Base-by-base conservation (phyloP, 1,140 invertebrate genomes). In the Bathynomus jamesi region DNA sequence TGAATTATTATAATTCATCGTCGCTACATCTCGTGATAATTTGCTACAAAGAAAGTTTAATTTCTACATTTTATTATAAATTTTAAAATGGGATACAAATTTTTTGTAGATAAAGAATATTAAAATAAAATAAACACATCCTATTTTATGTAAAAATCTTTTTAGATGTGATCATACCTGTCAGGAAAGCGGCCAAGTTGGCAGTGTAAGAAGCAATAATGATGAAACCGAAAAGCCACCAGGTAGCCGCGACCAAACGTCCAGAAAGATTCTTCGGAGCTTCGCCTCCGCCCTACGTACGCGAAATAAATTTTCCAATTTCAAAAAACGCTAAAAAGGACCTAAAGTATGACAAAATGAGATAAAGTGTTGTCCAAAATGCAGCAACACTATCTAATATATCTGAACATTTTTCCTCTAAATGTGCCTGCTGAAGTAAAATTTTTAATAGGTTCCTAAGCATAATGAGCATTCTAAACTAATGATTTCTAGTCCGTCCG, bases 161-260 rank as follows among this genome's bases (percentile, higher is more conserved):
- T n/a, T n/a, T n/a, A n/a, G n/a, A n/a, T n/a, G n/a, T n/a, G n/a
- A n/a, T n/a, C n/a, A 10, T 11, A 78, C 77, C 77, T 25, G 78
- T 79, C n/a, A 86, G 77, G 76, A 85, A 85, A 8, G 95, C 95
- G 29, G 96, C 95, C 78, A 98, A 86, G 83, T 98, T 98, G 7
- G 96, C 96, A 0, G 96, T 98, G 82, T 98, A 98, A 0, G 94
- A 96, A n/a, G 95, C 95, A 79, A 98, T 97, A 62, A 98, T 95
- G 79, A 98, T 96, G 82, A 98, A 98, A 3, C 94, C 94, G 83
- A 98, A 98, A 3, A 98, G 83, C 96, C 96, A 98, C 95, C 95
- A 98, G 0, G 94, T 96, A 0, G 94, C 95, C 0, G 94, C 95
- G 0, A 98, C 90, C 0, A 98, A 83, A 71, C 94, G 86, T 0